Evolutionary conservation across 2,888 invertebrate genomes (phyloP).

Genomic region (Drepanosiphum platanoidis): DNA sequence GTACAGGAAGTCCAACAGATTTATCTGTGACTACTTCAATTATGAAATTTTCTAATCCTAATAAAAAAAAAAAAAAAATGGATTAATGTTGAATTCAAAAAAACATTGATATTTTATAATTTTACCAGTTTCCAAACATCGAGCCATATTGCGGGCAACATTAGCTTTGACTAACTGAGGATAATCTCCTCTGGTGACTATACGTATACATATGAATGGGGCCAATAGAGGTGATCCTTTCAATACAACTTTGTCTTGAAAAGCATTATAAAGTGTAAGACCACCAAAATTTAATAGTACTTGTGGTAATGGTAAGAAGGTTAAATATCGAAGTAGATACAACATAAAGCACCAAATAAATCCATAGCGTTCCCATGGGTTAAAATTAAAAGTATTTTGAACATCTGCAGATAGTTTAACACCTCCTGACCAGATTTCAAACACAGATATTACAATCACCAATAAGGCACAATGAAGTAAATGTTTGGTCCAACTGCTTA

Average conservation of each 20-base stretch:
- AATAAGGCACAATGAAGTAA: conserved; percentile 82
- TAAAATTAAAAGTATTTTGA: conserved; percentile 70
- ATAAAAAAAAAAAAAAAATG: background rate
- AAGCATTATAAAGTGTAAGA: conserved; percentile 89
- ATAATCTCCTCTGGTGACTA: conserved; percentile 94
- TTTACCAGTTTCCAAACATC: conserved; percentile 80
- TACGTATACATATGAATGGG: conserved; percentile 92
- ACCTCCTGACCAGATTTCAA: conserved; percentile 73
- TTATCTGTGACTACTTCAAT: conserved; percentile 97
- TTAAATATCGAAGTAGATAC: conserved; percentile 81
- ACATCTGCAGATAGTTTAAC: conserved; percentile 70
- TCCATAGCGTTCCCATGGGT: conserved; percentile 87
- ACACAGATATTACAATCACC: conserved; percentile 77
- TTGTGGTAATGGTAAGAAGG: conserved; percentile 88
- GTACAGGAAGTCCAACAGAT: conserved; percentile 78
- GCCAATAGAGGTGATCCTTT: conserved; percentile 91
- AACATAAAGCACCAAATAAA: conserved; percentile 77
- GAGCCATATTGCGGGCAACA: conserved; percentile 86
- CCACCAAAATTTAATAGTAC: conserved; percentile 89
- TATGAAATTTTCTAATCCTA: conserved; percentile 88
- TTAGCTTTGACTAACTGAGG: conserved; percentile 89
- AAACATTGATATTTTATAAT: background rate
- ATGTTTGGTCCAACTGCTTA: conserved; percentile 80
- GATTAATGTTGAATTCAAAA: background rate
- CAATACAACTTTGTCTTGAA: conserved; percentile 88